A percentile compares a stretch with the other conserved stretches of the same genome.
phyloP scores from a whole-genome alignment of 2,113 vertebrate genomes.

The Dolichotis patagonum region DNA sequence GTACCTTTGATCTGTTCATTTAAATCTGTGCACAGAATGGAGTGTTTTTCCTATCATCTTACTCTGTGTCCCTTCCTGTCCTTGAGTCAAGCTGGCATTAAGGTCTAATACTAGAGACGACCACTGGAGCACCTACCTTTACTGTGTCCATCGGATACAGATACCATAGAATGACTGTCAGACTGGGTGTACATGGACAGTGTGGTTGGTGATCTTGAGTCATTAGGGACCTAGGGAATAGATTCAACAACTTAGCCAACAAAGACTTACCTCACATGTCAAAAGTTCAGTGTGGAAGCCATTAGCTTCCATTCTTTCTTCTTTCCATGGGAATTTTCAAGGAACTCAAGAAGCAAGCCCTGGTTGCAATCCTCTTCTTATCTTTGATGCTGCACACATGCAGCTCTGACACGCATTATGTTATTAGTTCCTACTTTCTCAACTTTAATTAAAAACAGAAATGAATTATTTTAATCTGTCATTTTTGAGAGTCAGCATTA shows the following conservation, averaged over 20 bases:
- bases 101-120: not conserved
- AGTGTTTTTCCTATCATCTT: not conserved
- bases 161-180: not conserved
- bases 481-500: slow-evolving; percentile 76
- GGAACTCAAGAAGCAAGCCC: slow-evolving; percentile 65
- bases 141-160: not conserved
- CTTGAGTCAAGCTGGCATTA: not conserved
- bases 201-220: slow-evolving; percentile 9
- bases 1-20: not conserved
- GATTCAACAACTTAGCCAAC: slow-evolving; percentile 19
- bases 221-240: not conserved
- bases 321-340: slow-evolving; percentile 66
- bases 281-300: not conserved
- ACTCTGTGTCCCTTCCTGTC: not conserved
- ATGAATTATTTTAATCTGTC: slow-evolving; percentile 82
- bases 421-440: slow-evolving; percentile 76
- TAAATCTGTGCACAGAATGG: slow-evolving; percentile 15
- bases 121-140: not conserved
- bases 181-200: not conserved
- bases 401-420: slow-evolving; percentile 70
- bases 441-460: slow-evolving; percentile 80
- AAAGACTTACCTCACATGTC: not conserved
- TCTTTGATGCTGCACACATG: slow-evolving; percentile 76
- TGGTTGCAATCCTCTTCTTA: slow-evolving; percentile 71
- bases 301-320: slow-evolving; percentile 9